Evolutionary conservation across 2,797 vertebrate genomes (phyloP).

Genomic region (Gorsachius magnificus): DNA sequence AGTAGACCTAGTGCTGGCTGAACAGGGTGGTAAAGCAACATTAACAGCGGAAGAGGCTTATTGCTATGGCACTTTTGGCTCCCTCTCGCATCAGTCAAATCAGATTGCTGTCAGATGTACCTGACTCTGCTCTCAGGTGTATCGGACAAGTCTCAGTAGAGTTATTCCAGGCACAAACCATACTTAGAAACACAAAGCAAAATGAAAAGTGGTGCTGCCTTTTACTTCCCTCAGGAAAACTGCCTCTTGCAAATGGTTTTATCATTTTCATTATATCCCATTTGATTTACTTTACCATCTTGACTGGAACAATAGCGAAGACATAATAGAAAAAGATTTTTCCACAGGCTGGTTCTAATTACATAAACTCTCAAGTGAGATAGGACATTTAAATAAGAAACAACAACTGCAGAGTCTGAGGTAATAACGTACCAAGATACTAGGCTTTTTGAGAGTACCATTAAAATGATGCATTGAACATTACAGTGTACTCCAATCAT

Average conservation of each 20-base stretch:
- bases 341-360: conserved; percentile 63
- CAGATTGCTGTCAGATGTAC: not conserved
- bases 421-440: conserved; percentile 36
- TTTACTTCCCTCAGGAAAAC: conserved; percentile 39
- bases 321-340: conserved; percentile 48
- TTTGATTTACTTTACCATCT: conserved; percentile 63
- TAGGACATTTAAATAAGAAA: conserved; percentile 60
- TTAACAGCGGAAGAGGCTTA: not conserved
- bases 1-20: not conserved
- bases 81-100: not conserved
- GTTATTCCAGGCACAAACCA: not conserved
- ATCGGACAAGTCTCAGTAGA: not conserved
- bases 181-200: conserved; percentile 2
- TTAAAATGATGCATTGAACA: conserved; percentile 38
- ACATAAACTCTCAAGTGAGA: conserved; percentile 58
- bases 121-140: not conserved
- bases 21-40: not conserved
- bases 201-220: conserved; percentile 14
- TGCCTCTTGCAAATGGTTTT: conserved; percentile 38
- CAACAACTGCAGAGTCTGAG: conserved; percentile 46
- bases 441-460: not conserved
- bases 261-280: conserved; percentile 57
- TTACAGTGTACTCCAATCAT: not conserved
- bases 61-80: not conserved
- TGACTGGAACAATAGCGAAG: conserved; percentile 54